A percentile compares a stretch with the other conserved stretches of the same genome.
phyloP scores from a whole-genome alignment of 2,888 invertebrate species.

The Nymphalis c-album region DNA sequence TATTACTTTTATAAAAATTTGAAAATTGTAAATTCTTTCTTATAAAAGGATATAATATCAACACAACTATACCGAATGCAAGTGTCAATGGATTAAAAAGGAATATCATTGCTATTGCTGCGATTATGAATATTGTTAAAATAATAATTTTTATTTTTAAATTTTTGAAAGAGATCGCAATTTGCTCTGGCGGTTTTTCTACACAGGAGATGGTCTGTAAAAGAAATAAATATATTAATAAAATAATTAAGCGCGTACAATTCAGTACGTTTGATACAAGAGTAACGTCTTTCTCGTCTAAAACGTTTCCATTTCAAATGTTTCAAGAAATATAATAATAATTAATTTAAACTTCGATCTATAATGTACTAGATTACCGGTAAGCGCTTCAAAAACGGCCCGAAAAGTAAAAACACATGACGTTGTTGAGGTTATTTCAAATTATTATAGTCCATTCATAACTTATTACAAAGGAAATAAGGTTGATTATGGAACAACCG shows the following conservation, averaged over 20 bases:
- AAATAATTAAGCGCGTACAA: background rate
- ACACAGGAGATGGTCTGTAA: conserved; percentile 63
- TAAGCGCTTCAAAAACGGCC: no score
- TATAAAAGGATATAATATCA: conserved; percentile 25
- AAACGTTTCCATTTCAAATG: no score
- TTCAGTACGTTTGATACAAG: background rate
- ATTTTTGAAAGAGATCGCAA: conserved; percentile 47
- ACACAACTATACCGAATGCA: conserved; percentile 17
- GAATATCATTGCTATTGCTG: conserved; percentile 53
- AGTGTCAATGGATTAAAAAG: conserved; percentile 53
- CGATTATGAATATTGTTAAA: conserved; percentile 51
- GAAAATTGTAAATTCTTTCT: background rate
- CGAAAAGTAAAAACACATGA: no score
- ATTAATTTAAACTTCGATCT: no score
- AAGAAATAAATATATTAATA: conserved; percentile 23
- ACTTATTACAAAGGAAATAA: no score
- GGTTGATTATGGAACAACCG: no score
- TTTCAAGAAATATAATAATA: no score
- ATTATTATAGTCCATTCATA: no score
- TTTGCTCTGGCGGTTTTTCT: conserved; percentile 53
- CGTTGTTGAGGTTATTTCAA: no score
- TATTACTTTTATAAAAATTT: background rate
- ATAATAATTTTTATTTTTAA: conserved; percentile 47
- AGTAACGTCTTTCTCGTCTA: background rate
- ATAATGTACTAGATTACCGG: no score